Percentiles rank a stretch among this genome's conserved stretches.
Evolutionary conservation across 2,113 vertebrate genomes (phyloP).

Genomic region (Hiodon tergisus): DNA sequence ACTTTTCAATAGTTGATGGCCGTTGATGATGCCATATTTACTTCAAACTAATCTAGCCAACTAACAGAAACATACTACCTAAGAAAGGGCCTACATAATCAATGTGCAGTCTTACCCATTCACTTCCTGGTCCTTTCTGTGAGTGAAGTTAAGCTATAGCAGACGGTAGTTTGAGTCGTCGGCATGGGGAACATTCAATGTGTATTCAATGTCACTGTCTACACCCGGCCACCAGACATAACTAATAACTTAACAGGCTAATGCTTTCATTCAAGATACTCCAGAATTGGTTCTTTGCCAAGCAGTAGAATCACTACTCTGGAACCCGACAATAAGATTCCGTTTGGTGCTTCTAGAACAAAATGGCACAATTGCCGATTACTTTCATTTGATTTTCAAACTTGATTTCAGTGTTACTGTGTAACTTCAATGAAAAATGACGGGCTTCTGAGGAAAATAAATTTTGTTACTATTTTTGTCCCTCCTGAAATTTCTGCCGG

Average conservation of each 20-base stretch:
- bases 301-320: constrained; percentile 1
- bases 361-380: background rate
- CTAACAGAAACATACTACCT: constrained; percentile 22
- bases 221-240: constrained; percentile 41
- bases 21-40: constrained; percentile 3
- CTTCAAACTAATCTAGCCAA: constrained; percentile 25
- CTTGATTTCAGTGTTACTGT: too few relatives aligned
- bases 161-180: constrained; percentile 21
- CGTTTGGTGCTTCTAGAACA: background rate
- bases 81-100: constrained; percentile 25
- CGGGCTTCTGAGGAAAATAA: too few relatives aligned
- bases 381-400: too few relatives aligned
- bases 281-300: background rate
- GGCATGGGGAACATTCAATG: constrained; percentile 13
- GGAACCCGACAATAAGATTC: constrained; percentile 4
- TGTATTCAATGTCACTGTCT: constrained; percentile 28
- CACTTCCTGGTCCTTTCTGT: constrained; percentile 19
- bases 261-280: constrained; percentile 33
- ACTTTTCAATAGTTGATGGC: constrained; percentile 17
- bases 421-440: too few relatives aligned
- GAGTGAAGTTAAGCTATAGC: background rate
- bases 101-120: constrained; percentile 24
- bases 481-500: too few relatives aligned
- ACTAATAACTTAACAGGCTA: constrained; percentile 17
- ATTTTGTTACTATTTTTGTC: too few relatives aligned